Conservation (phyloP, 2,113 vertebrate genomes). For the Tapirus terrestris region DNA sequence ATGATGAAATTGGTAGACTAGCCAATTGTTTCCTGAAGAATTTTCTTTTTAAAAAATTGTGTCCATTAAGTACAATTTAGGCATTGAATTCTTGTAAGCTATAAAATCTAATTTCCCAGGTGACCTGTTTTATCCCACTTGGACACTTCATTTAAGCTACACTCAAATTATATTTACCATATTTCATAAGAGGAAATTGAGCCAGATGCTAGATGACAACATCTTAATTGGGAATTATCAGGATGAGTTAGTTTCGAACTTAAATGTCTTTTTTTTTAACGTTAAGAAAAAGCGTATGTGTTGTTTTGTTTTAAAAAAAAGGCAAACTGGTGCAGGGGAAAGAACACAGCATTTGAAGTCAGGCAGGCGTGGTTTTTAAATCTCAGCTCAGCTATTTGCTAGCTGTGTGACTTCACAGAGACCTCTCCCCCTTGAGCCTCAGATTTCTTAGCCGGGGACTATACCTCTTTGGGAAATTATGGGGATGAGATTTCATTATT, state of each 20-base stretch:
- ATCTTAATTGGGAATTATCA: slow-evolving; percentile 74
- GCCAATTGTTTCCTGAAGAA: slow-evolving; percentile 30
- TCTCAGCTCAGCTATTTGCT: neutral
- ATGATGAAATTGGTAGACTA: neutral
- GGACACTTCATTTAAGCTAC: slow-evolving; percentile 71
- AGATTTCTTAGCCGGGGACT: neutral
- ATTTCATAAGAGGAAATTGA: slow-evolving; percentile 72
- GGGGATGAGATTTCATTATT: neutral
- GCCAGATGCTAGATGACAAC: slow-evolving; percentile 57
- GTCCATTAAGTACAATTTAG: slow-evolving; percentile 13
- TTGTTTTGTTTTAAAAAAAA: neutral
- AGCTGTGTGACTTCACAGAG: neutral
- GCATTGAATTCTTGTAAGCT: slow-evolving; percentile 57
- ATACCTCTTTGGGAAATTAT: neutral
- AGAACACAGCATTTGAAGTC: neutral
- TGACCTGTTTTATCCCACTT: slow-evolving; percentile 66
- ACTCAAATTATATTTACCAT: slow-evolving; percentile 72
- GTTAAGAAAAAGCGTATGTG: slow-evolving; percentile 39
- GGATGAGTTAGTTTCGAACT: slow-evolving; percentile 64
- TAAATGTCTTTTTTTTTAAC: slow-evolving; percentile 53
- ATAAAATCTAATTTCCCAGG: slow-evolving; percentile 71
- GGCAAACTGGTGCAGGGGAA: neutral
- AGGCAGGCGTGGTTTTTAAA: neutral
- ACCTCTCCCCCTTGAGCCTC: neutral
- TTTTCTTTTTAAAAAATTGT: slow-evolving; percentile 27